These are phyloP conservation scores for Spatulosminthurus flaviceps DNA, from an alignment of 2,888 invertebrate genomes.

Conservation along the genomic window DNA sequence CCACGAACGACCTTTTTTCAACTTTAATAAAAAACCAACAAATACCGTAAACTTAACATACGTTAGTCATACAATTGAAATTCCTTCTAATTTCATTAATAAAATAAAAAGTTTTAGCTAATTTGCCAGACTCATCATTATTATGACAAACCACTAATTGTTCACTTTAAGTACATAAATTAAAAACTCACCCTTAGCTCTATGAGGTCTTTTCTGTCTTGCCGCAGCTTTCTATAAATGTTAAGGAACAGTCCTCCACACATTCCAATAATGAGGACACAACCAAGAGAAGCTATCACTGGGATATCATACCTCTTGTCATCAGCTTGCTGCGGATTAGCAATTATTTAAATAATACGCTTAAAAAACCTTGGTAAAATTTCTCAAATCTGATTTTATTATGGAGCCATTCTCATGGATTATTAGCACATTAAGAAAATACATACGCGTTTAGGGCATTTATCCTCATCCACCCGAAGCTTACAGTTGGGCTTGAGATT, in stretches of 20 bases:
- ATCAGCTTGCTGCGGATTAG: slow-evolving; percentile 20
- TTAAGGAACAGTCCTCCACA: slow-evolving; percentile 88
- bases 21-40: no score
- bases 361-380: no score
- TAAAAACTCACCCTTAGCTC: slow-evolving; percentile 54
- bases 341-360: slow-evolving; percentile 7
- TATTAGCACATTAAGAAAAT: neutral
- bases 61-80: no score
- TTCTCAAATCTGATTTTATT: no score
- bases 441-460: slow-evolving; percentile 65
- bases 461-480: slow-evolving; percentile 81
- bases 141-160: no score
- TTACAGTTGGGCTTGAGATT: slow-evolving; percentile 82
- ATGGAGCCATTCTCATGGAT: no score
- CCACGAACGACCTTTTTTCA: no score
- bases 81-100: no score
- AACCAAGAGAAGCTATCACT: slow-evolving; percentile 87
- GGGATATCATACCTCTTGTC: slow-evolving; percentile 72
- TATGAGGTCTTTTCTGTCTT: slow-evolving; percentile 69
- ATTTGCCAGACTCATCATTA: no score
- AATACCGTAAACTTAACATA: no score
- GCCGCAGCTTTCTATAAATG: slow-evolving; percentile 83
- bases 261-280: slow-evolving; percentile 86
- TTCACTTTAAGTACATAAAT: neutral
- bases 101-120: no score